Evolutionary conservation across 2,113 vertebrate species (phyloP).

Genomic region (Pedionomus torquatus): DNA sequence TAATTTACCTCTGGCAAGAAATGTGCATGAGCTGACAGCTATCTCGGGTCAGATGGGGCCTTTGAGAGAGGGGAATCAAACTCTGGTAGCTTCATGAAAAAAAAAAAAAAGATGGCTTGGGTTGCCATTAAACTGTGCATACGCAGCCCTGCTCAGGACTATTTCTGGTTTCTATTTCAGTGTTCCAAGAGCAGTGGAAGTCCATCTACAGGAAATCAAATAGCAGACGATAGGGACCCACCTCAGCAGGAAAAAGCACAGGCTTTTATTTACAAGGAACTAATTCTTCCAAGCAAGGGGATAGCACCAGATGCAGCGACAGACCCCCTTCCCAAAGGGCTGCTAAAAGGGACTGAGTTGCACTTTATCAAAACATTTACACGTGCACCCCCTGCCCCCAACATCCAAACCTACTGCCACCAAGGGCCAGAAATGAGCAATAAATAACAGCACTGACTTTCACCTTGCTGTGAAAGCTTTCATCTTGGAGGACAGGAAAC

Average conservation of each 20-base stretch:
- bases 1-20: not conserved
- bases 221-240: slow-evolving; percentile 20
- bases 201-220: slow-evolving; percentile 49
- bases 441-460: not conserved
- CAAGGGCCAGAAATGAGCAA: not conserved
- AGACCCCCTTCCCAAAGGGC: not conserved
- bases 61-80: not conserved
- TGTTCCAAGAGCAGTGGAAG: not conserved
- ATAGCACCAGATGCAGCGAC: not conserved
- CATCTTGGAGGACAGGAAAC: not conserved
- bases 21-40: not conserved
- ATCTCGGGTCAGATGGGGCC: not conserved
- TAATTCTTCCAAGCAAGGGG: not conserved
- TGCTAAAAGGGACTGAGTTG: not conserved
- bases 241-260: slow-evolving; percentile 43
- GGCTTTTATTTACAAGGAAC: slow-evolving; percentile 20
- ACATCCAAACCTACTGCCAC: not conserved
- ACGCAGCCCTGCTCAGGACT: not conserved
- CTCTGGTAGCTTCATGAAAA: not conserved
- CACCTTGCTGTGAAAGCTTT: not conserved
- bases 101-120: not conserved
- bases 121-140: not conserved
- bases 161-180: slow-evolving; percentile 44
- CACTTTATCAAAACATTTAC: not conserved
- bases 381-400: not conserved